Base-by-base conservation (phyloP, 1,140 invertebrate species). In the Trigoniulus corallinus region DNA sequence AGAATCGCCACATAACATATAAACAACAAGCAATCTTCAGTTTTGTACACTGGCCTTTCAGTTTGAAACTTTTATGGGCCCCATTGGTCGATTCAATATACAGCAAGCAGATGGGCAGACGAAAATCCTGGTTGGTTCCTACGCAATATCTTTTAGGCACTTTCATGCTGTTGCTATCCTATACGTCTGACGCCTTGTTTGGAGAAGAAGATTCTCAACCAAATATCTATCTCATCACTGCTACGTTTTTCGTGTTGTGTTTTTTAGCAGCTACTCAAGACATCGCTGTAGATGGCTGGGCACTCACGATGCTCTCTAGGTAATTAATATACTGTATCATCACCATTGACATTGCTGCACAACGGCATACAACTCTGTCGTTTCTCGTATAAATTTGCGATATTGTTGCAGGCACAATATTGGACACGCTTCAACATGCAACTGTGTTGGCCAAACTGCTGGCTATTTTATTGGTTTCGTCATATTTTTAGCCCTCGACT, bases 201-300 rank as follows among this genome's bases (percentile, higher is more conserved):
- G 84, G 84, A 12, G 70, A 75, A 10, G 56, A 61, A 22, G 58
- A 57, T 37, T 61, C 60, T 1, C 61, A 73, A n/a, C 87, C 91
- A 0, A 82, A 85, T 62, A 84, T 97, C 47, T 72, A 71, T 25
- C 63, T 84, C 25, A 67, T 98, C 3, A 95, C 92, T 4, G 58
- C 75, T 21, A 72, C 89, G 45, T 99, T 98, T 70, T 88, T 98
- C 62, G 70, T 76, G 47, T 71, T 98, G 1, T 97, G 96, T 61
- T 95, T 98, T 59, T 71, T 99, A 47, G 94, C 93, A 13, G 94
- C 96, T 1, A 98, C 94, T 22, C 96, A 99, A 72, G 96, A 99
- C 68, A 98, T 99, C 63, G 94, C 93, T 49, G 94, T 99, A 1
- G 96, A 99, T 76, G 96, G 96, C 2, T 99, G 96, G 96, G 95